phyloP scores from a whole-genome alignment of 2,797 vertebrate species.

The Alcedo atthis region DNA sequence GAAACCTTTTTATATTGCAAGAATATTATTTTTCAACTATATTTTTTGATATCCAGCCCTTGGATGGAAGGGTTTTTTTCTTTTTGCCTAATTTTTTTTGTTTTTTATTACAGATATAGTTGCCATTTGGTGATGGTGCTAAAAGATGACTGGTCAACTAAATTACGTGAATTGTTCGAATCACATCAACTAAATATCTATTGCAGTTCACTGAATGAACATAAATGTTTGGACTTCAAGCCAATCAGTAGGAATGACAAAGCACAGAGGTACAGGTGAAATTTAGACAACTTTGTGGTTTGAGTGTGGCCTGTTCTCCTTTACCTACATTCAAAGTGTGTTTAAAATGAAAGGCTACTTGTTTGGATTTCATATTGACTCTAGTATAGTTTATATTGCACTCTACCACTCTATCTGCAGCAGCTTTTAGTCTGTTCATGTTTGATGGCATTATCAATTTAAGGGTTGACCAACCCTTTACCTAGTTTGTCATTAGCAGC shows the following conservation, averaged over 20 bases:
- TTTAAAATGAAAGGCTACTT: neutral
- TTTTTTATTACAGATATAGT: neutral
- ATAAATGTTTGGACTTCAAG: neutral
- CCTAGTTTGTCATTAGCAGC: neutral
- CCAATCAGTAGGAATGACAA: neutral
- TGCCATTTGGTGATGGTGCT: neutral
- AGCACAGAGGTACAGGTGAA: neutral
- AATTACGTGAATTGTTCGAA: neutral
- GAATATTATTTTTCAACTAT: neutral
- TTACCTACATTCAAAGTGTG: neutral
- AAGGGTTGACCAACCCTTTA: slow-evolving; percentile 1
- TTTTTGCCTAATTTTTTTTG: too few species aligned
- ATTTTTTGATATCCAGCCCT: neutral
- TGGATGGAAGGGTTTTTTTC: neutral
- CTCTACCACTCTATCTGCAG: neutral
- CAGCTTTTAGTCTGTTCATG: neutral
- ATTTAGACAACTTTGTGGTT: neutral
- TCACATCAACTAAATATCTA: neutral
- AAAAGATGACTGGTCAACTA: neutral
- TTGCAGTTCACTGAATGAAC: neutral
- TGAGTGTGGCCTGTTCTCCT: neutral
- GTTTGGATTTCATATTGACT: neutral
- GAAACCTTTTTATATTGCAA: neutral
- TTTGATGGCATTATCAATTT: slow-evolving; percentile 22
- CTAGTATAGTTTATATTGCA: neutral